Percentiles rank a stretch among this genome's conserved stretches.
Evolutionary conservation across 2,113 vertebrate species (phyloP).

Genomic region (Tretioscincus oriximinensis): DNA sequence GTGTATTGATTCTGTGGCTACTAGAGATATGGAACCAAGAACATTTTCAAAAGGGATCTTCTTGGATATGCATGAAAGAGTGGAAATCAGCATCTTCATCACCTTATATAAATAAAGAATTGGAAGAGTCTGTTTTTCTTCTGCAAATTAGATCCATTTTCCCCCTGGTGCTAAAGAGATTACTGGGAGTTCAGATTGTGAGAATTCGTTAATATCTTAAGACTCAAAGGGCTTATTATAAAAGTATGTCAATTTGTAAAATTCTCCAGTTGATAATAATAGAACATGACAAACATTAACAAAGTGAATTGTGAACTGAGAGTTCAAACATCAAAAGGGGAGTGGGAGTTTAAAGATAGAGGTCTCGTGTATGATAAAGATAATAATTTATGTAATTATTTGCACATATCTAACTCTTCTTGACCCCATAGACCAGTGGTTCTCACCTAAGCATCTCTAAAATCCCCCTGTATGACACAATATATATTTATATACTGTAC

Average conservation of each 20-base stretch:
- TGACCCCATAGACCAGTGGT: too few species aligned
- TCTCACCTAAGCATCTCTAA: too few species aligned
- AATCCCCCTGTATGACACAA: too few species aligned
- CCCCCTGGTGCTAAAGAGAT: background rate
- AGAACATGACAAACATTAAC: conserved; percentile 15
- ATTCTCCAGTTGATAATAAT: conserved; percentile 20
- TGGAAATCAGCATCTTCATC: background rate
- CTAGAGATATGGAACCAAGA: background rate
- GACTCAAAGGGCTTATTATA: conserved; percentile 26
- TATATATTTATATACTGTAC: too few species aligned
- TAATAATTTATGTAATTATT: too few species aligned
- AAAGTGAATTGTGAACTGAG: conserved; percentile 3
- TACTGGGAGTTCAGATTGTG: conserved; percentile 13
- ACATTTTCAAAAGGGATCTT: background rate
- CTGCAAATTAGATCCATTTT: background rate
- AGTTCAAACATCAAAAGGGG: background rate
- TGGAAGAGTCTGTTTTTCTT: background rate
- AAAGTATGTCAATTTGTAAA: conserved; percentile 30
- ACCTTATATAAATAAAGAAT: background rate
- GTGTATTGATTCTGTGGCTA: background rate
- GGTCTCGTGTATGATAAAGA: too few species aligned
- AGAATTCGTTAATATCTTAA: conserved; percentile 21
- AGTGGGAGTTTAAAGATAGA: background rate
- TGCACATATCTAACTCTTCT: too few species aligned
- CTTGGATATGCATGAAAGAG: background rate